These are phyloP conservation scores for Noctua janthina DNA, from an alignment of 2,888 invertebrate genomes.

Conservation along the genomic window DNA sequence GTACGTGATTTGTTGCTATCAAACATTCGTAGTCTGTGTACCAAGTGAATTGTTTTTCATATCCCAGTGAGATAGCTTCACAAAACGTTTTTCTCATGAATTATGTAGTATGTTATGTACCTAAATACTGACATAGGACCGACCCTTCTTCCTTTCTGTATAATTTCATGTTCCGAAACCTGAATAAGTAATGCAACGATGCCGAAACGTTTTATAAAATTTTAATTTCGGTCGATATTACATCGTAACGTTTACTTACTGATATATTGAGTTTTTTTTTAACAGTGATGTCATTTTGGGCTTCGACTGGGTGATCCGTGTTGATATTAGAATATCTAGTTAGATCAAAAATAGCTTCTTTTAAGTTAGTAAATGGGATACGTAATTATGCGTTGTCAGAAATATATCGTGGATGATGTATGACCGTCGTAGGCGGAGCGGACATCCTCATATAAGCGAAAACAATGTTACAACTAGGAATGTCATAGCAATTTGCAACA, in stretches of 20 bases:
- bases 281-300: conserved; percentile 28
- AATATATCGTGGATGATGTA: conserved; percentile 74
- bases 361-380: conserved; percentile 33
- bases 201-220: conserved; percentile 79
- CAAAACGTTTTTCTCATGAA: conserved; percentile 73
- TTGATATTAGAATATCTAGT: not conserved
- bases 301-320: not conserved
- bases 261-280: conserved; percentile 31
- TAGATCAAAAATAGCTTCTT: conserved; percentile 30
- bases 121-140: conserved; percentile 64
- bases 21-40: conserved; percentile 53
- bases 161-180: conserved; percentile 83
- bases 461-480: conserved; percentile 82
- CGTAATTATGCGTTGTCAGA: conserved; percentile 65
- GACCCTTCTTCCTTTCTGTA: conserved; percentile 83
- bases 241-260: conserved; percentile 45
- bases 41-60: conserved; percentile 55
- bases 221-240: conserved; percentile 81
- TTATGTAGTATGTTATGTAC: conserved; percentile 73
- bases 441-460: conserved; percentile 88
- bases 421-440: conserved; percentile 80
- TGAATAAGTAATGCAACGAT: conserved; percentile 85
- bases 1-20: conserved; percentile 53
- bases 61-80: conserved; percentile 56
- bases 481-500: conserved; percentile 83